Percentiles rank a stretch among this genome's conserved stretches.
Evolutionary conservation across 2,797 vertebrate genomes (phyloP).

Genomic region (Setipinna tenuifilis): DNA sequence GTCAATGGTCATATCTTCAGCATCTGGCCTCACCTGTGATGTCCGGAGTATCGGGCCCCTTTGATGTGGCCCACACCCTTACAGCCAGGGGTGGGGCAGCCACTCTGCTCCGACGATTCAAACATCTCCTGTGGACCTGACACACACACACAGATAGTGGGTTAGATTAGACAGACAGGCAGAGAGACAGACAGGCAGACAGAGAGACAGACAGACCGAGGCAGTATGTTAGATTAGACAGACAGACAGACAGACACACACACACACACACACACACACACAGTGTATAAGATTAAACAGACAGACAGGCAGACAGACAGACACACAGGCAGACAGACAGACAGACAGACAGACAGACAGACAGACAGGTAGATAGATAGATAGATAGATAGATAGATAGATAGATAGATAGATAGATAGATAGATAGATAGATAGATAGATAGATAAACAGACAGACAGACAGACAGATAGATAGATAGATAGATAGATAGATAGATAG

Average conservation of each 20-base stretch:
- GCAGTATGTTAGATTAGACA: not conserved
- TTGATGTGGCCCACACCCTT: slow-evolving; percentile 83
- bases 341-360: not conserved
- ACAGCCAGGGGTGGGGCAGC: slow-evolving; percentile 81
- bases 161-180: not conserved
- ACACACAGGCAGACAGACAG: not conserved
- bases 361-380: not conserved
- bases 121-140: slow-evolving; percentile 78
- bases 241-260: not conserved
- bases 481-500: not conserved
- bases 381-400: not conserved
- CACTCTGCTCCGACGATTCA: slow-evolving; percentile 78
- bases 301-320: not conserved
- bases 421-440: no score
- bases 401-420: not conserved
- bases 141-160: not conserved
- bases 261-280: not conserved
- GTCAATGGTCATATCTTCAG: no score
- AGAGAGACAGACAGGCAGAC: not conserved
- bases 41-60: slow-evolving; percentile 78
- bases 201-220: not conserved
- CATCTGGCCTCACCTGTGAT: slow-evolving; percentile 75
- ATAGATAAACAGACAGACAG: not conserved
- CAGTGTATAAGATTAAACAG: no score
- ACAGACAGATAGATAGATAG: not conserved